Evolutionary conservation across 2,797 vertebrate species (phyloP).

Genomic region (Megaceryle alcyon): DNA sequence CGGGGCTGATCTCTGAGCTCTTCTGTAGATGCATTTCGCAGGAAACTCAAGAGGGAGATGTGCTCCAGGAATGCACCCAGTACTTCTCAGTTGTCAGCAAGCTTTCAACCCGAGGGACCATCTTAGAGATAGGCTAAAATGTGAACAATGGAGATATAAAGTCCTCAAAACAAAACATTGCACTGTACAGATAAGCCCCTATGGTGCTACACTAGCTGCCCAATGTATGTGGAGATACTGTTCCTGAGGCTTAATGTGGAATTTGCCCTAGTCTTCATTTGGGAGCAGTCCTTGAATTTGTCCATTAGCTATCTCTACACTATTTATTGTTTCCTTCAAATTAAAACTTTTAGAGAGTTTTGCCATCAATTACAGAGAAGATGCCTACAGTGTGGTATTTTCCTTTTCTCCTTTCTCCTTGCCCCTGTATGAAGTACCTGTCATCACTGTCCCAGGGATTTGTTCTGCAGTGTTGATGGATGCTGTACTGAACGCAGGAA

Average conservation of each 20-base stretch:
- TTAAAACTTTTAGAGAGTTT: background rate
- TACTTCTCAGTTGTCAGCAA: background rate
- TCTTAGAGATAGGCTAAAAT: background rate
- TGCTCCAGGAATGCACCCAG: background rate
- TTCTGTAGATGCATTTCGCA: background rate
- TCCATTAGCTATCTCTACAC: background rate
- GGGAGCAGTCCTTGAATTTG: background rate
- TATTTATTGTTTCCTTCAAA: background rate
- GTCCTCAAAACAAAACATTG: background rate
- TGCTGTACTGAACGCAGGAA: background rate
- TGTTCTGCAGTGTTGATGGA: background rate
- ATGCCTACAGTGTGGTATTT: accelerated
- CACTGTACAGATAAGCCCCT: background rate
- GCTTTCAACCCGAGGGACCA: accelerated
- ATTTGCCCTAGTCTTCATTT: background rate
- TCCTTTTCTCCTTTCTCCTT: background rate
- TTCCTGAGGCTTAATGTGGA: background rate
- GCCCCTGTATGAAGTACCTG: background rate
- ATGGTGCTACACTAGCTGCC: accelerated
- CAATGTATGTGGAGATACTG: background rate
- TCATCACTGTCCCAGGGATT: background rate
- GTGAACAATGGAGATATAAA: background rate
- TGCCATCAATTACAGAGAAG: background rate
- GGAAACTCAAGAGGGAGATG: background rate
- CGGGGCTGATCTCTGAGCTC: background rate